phyloP scores from a whole-genome alignment of 2,888 invertebrate genomes.

The Drosophila tanythrix region DNA sequence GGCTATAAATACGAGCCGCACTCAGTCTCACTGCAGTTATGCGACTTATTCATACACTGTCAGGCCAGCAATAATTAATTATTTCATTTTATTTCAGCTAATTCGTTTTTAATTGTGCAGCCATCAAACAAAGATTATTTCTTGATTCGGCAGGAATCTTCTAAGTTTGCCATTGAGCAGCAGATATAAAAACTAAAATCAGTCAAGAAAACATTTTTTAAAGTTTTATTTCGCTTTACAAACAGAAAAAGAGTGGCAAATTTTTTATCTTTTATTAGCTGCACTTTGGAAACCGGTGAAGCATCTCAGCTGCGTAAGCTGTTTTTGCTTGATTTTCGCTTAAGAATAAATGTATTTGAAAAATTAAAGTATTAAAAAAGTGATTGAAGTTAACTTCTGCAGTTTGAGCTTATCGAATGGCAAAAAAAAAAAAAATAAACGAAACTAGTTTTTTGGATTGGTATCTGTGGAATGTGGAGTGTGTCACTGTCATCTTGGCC shows the following conservation, averaged over 20 bases:
- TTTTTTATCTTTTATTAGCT: background rate
- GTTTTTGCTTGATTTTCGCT: background rate
- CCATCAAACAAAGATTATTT: background rate
- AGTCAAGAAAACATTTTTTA: background rate
- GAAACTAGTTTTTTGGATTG: slow-evolving; percentile 1
- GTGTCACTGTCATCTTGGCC: slow-evolving; percentile 30
- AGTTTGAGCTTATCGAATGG: slow-evolving; percentile 3
- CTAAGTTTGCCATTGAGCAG: background rate
- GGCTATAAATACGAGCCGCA: background rate
- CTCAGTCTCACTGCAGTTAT: background rate
- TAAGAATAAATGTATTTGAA: background rate
- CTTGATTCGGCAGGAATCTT: background rate
- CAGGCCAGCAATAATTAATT: background rate
- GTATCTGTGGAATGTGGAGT: slow-evolving; percentile 19
- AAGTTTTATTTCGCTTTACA: background rate
- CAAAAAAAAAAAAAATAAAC: background rate
- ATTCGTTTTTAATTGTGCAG: background rate
- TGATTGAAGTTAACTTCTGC: slow-evolving; percentile 7
- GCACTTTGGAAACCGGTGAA: background rate
- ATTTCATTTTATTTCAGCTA: background rate
- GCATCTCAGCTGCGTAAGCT: background rate
- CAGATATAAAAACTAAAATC: background rate
- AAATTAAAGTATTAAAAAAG: slow-evolving; percentile 17
- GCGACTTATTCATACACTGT: background rate
- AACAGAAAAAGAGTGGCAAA: background rate